phyloP scores from a whole-genome alignment of 2,113 vertebrate species.

The Todiramphus saurophagus region DNA sequence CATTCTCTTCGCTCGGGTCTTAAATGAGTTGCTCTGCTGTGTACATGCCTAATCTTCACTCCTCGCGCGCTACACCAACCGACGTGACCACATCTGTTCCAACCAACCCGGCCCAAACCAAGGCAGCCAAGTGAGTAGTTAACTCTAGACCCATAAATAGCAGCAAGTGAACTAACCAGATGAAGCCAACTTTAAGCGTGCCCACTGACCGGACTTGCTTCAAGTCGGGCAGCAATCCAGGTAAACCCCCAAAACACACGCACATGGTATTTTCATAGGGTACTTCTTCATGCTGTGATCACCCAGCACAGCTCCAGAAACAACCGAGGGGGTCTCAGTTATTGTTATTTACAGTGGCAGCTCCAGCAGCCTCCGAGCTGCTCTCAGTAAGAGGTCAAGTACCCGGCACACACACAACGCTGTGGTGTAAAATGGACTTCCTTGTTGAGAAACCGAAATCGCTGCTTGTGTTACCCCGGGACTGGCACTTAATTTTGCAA shows the following conservation, averaged over 20 bases:
- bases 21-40: background rate
- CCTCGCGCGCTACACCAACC: rapidly evolving
- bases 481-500: background rate
- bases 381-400: background rate
- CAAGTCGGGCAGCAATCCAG: background rate
- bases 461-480: background rate
- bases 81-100: background rate
- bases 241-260: background rate
- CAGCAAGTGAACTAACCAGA: slow-evolving; percentile 30
- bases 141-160: slow-evolving; percentile 23
- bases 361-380: background rate
- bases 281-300: background rate
- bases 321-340: rapidly evolving
- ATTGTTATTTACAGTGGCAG: background rate
- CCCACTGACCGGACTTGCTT: background rate
- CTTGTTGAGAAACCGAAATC: background rate
- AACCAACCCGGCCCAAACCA: background rate
- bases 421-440: background rate
- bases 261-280: background rate
- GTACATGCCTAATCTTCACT: background rate
- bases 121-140: background rate
- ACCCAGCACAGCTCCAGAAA: background rate
- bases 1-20: background rate
- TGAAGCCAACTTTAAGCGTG: background rate
- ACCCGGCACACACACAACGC: background rate